phyloP scores from a whole-genome alignment of 2,797 vertebrate genomes.

The Poecilia picta region DNA sequence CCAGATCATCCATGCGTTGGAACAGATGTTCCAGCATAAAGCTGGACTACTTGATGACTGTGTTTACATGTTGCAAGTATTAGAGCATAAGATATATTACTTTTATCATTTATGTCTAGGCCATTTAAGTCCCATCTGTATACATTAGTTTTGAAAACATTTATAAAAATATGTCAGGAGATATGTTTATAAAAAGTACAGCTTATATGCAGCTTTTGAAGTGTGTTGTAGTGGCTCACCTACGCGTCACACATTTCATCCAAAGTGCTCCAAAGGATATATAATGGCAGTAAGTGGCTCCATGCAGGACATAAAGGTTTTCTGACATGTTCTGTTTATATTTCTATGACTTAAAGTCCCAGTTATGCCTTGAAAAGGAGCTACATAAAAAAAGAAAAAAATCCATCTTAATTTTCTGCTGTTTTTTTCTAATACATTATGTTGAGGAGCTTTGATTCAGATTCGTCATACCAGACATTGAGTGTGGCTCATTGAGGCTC shows the following conservation, averaged over 20 bases:
- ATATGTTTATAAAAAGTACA: neutral
- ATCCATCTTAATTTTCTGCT: neutral
- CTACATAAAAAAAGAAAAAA: neutral
- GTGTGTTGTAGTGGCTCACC: neutral
- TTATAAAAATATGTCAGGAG: neutral
- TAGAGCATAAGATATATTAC: neutral
- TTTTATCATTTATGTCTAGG: neutral
- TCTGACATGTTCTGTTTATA: neutral
- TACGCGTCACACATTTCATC: neutral
- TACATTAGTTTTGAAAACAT: neutral
- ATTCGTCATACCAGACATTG: conserved; percentile 2
- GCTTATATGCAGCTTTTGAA: neutral
- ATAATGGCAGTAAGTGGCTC: neutral
- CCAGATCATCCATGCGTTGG: conserved; percentile 5
- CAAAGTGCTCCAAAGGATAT: neutral
- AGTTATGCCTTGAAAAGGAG: conserved; percentile 1
- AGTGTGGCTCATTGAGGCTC: conserved; percentile 18
- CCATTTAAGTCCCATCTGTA: neutral
- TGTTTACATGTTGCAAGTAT: conserved; percentile 3
- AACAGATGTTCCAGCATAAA: neutral
- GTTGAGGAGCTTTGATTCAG: conserved; percentile 1
- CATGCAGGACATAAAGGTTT: neutral
- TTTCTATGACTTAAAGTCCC: neutral
- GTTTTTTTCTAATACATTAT: conserved; percentile 5
- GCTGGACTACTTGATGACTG: neutral